phyloP scores from a whole-genome alignment of 2,797 vertebrate genomes.

The Hoplostethus mediterraneus region DNA sequence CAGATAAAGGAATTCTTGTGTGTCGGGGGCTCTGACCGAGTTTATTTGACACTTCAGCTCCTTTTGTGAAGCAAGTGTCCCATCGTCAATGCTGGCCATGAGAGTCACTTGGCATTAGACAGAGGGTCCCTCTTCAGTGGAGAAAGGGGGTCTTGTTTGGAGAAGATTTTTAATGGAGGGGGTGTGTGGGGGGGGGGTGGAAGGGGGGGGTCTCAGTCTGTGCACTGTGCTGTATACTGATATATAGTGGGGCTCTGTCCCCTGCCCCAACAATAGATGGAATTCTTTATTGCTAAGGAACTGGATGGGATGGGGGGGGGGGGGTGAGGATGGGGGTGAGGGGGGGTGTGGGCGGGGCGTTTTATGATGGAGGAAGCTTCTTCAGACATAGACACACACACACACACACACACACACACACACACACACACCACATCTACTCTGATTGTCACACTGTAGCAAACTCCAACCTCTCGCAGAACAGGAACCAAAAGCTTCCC shows the following conservation, averaged over 20 bases:
- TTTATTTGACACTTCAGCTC: slow-evolving; percentile 95
- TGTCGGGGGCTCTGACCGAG: slow-evolving; percentile 87
- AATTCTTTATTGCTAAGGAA: slow-evolving; percentile 85
- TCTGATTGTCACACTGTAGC: neutral
- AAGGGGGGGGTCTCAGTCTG: slow-evolving; percentile 69
- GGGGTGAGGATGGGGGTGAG: slow-evolving; percentile 6
- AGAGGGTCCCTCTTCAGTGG: slow-evolving; percentile 96
- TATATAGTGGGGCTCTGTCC: slow-evolving; percentile 94
- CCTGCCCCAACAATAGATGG: slow-evolving; percentile 82
- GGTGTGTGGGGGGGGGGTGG: slow-evolving; percentile 68
- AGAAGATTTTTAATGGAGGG: slow-evolving; percentile 89
- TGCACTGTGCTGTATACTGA: slow-evolving; percentile 67
- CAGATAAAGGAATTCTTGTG: slow-evolving; percentile 95
- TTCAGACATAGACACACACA: neutral
- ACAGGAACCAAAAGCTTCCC: neutral
- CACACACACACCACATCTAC: neutral
- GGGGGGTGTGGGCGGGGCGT: neutral
- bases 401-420: neutral
- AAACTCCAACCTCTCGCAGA: neutral
- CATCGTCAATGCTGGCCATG: slow-evolving; percentile 92
- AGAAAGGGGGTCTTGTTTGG: slow-evolving; percentile 95
- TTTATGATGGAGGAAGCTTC: slow-evolving; percentile 19
- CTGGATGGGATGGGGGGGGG: slow-evolving; percentile 22
- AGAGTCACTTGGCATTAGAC: slow-evolving; percentile 95
- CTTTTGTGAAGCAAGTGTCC: slow-evolving; percentile 94